These are phyloP conservation scores for Neodon shergylaensis DNA, from an alignment of 2,113 vertebrate genomes.

Conservation along the genomic window DNA sequence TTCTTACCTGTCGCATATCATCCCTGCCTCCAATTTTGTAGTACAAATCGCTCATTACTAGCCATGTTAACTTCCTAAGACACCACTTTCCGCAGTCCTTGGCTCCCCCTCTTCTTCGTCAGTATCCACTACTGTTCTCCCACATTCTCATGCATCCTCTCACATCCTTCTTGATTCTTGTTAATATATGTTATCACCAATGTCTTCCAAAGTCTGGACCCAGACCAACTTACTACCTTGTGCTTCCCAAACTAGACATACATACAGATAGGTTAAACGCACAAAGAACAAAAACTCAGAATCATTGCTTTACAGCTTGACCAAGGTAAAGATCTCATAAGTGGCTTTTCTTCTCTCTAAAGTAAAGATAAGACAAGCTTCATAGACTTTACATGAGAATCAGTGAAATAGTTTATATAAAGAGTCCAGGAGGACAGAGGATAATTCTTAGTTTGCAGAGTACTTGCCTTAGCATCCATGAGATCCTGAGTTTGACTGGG, in stretches of 20 bases:
- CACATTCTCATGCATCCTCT: not conserved
- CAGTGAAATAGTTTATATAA: constrained; percentile 2
- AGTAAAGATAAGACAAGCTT: not conserved
- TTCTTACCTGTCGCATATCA: not conserved
- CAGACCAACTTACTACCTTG: not conserved
- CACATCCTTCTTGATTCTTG: not conserved
- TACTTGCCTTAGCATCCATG: no score
- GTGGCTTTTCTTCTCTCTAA: constrained; percentile 27
- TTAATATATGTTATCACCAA: not conserved
- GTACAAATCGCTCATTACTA: not conserved
- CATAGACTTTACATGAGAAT: not conserved
- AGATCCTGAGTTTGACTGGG: not conserved
- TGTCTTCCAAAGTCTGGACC: not conserved
- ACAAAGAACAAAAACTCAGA: not conserved
- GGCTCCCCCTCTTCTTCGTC: not conserved
- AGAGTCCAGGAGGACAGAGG: not conserved
- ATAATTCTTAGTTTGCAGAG: not conserved
- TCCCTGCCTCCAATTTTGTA: not conserved
- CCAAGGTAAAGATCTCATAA: not conserved
- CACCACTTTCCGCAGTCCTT: not conserved
- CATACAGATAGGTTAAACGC: not conserved
- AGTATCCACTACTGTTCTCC: not conserved
- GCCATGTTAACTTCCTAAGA: constrained; percentile 33
- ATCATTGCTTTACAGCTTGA: not conserved
- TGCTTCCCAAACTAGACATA: not conserved